Base-by-base conservation (phyloP, 2,113 vertebrate genomes). In the Phalacrocorax carbo region DNA sequence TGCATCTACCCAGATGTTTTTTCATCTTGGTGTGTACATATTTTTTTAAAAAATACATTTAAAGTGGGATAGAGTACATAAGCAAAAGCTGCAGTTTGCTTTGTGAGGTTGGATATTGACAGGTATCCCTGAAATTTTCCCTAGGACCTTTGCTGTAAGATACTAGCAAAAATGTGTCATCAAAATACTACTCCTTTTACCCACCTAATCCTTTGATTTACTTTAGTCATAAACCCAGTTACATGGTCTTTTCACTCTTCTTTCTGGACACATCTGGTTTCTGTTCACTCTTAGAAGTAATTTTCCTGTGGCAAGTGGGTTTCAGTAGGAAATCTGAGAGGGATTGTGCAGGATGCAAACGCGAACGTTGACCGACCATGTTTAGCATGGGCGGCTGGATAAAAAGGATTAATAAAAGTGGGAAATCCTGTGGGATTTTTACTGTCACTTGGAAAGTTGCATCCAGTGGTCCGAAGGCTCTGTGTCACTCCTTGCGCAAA, bases 121-220 rank as follows among this genome's bases (percentile, higher is more conserved):
- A 73, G 52, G 3, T 44, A 34, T 57, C 32, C 46, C 36, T 78
- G 75, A 76, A 64, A n/a, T 65, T 69, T 80, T 90, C 34, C 0
- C 0, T 72, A 22, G 57, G 55, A 77, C 29, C 17, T 55, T 90
- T 84, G 16, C 15, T 60, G 2, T 87, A 44, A 85, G 49, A 69
- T 78, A 51, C 5, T 51, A 61, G 19, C 44, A 93, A 65, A 96
- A 88, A 46, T 29, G 52, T 4, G 2, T 64, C 4, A 15, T 82
- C n/a, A 76, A 93, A 88, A 68, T 89, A 17, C 20, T 71, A 2
- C 8, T 92, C 10, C 57, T 88, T 92, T 84, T 87, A 68, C 20
- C 30, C 21, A 40, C 27, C 79, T 34, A 49, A 0, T 80, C 36
- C 18, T 91, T 81, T 68, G 58, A 36, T 57, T 60, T 94, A 48